A percentile compares a stretch with the other conserved stretches of the same genome.
Conservation (phyloP, 2,113 vertebrate genomes). For the Dascyllus trimaculatus region DNA sequence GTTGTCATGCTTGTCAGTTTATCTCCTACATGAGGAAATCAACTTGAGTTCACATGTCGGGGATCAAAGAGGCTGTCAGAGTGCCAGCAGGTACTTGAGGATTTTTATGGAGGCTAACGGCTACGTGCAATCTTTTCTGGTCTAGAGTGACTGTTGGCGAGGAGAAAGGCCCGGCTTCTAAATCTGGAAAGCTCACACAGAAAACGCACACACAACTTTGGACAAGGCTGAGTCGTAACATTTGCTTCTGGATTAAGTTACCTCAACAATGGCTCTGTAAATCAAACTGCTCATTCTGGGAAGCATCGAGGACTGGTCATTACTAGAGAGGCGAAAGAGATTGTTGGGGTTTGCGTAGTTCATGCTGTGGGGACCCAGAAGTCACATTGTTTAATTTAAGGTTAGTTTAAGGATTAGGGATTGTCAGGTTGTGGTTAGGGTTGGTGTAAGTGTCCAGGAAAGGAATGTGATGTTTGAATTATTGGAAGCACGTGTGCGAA, state of each 20-base stretch:
- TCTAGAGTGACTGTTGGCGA: not conserved
- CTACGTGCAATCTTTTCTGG: constrained; percentile 47
- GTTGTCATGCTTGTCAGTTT: constrained; percentile 4
- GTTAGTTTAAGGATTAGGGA: not conserved
- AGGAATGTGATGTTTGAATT: not conserved
- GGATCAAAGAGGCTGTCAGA: constrained; percentile 50
- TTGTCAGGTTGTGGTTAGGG: not conserved
- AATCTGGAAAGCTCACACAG: constrained; percentile 46
- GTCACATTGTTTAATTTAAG: not conserved
- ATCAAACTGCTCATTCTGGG: constrained; percentile 18
- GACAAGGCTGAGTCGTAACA: not conserved
- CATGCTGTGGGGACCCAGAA: constrained; percentile 2
- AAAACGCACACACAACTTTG: not conserved
- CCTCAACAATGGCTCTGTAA: constrained; percentile 10
- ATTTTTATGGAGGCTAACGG: constrained; percentile 56
- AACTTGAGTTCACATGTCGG: constrained; percentile 20
- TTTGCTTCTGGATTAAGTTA: constrained; percentile 35
- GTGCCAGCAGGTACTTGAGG: constrained; percentile 45
- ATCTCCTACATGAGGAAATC: constrained; percentile 33
- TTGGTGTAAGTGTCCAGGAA: not conserved
- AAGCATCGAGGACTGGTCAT: not conserved
- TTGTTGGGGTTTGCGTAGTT: not conserved
- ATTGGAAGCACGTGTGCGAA: constrained; percentile 2
- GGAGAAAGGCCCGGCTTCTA: constrained; percentile 21
- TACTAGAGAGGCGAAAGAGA: not conserved